Base-by-base conservation (phyloP, 2,888 invertebrate genomes). In the Nomada ruficornis region DNA sequence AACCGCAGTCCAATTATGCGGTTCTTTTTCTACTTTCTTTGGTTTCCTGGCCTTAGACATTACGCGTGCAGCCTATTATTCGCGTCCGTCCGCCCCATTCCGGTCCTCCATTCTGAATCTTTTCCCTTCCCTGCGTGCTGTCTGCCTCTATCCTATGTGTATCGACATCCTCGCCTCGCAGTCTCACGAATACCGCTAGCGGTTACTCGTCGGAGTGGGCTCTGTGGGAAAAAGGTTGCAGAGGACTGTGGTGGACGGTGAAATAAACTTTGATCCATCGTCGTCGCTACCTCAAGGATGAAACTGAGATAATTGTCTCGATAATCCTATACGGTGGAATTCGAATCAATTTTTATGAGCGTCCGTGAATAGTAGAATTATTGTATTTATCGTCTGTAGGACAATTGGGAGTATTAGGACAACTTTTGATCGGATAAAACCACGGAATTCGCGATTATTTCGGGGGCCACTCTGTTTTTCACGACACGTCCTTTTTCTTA, bases 41-140 rank as follows among this genome's bases (percentile, higher is more conserved):
- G 20, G 36, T 71, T 77, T 78, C 54, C 72, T 52, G 60, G 9
- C 55, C 55, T 69, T 52, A 59, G 62, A 70, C 72, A 78, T 78
- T 83, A 75, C 82, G 75, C 71, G 71, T 47, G 63, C 72, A 68
- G 77, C 26, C 57, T 80, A 74, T 79, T 76, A 83, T 78, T 82
- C 78, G 69, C 68, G 55, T 65, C 70, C 67, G 68, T 63, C 80
- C 77, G 69, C 77, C 75, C 77, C 75, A 77, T 82, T 79, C 83
- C 77, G 77, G 70, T 81, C 81, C 77, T 75, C 83, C 80, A 79
- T 86, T 78, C 82, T 70, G 71, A 78, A 73, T 59, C 78, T 71
- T 75, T 81, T 75, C 78, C 77, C 78, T 63, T 57, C 71, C 63
- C 77, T 47, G 2, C 63, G 29, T 20, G 23, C 47, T 64, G 54